Evolutionary conservation across 64 coral and sea anemone genomes (phyloP).

Genomic region (Dendrophyllia cribrosa): DNA sequence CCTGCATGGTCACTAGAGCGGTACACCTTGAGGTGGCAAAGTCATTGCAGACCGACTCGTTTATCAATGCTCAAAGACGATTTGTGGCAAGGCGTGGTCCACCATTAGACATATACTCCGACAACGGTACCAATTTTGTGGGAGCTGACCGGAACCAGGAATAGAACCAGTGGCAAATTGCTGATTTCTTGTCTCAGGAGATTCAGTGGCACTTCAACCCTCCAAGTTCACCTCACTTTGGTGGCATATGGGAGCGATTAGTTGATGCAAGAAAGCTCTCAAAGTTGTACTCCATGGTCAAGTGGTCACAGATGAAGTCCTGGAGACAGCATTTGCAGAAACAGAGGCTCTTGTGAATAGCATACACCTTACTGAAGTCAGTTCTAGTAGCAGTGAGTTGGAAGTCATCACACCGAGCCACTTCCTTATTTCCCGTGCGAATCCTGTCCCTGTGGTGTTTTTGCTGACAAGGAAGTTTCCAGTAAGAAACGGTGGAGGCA

Average conservation of each 20-base stretch:
- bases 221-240: constrained; percentile 26
- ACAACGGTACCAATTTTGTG: constrained; percentile 52
- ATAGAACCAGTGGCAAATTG: constrained; percentile 23
- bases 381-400: not conserved
- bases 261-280: not conserved
- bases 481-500: constrained; percentile 26
- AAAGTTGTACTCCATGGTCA: constrained; percentile 12
- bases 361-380: not conserved
- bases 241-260: constrained; percentile 28
- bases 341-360: constrained; percentile 10
- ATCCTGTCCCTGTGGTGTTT: constrained; percentile 5
- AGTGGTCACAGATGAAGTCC: constrained; percentile 24
- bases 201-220: constrained; percentile 55
- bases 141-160: constrained; percentile 26
- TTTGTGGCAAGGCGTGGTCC: constrained; percentile 19
- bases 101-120: not conserved
- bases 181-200: not conserved
- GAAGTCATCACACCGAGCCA: constrained; percentile 42
- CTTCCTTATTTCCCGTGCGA: constrained; percentile 11
- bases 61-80: constrained; percentile 7
- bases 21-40: constrained; percentile 43
- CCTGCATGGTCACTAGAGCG: constrained; percentile 15
- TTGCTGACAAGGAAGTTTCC: constrained; percentile 17
- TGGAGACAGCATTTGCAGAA: constrained; percentile 29
- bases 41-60: constrained; percentile 22